Evolutionary conservation across 1,140 invertebrate species (phyloP).

Genomic region (Procambarus virginalis): DNA sequence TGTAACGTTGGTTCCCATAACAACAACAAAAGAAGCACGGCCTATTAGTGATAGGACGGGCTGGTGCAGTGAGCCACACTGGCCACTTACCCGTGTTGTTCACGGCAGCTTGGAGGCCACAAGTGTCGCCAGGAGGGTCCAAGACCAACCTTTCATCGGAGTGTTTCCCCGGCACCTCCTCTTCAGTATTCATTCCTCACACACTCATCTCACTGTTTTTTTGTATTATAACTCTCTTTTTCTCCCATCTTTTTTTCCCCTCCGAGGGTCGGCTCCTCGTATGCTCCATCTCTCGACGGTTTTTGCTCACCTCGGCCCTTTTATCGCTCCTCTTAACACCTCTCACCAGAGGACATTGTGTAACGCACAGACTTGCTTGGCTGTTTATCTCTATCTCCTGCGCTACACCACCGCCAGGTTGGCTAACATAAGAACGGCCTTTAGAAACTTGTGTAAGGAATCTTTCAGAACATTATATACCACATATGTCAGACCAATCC

Average conservation of each 20-base stretch:
- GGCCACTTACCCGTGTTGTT: background rate
- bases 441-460: no score
- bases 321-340: background rate
- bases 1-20: no score
- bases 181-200: slow-evolving; percentile 30
- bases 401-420: no score
- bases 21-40: no score
- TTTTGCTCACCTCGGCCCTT: background rate
- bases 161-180: slow-evolving; percentile 11
- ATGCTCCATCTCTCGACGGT: background rate
- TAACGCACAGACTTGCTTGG: background rate
- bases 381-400: no score
- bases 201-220: slow-evolving; percentile 6
- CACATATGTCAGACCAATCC: no score
- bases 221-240: no score
- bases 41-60: no score
- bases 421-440: no score
- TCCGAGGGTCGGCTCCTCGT: slow-evolving; percentile 14
- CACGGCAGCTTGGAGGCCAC: background rate
- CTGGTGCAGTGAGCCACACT: no score
- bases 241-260: background rate
- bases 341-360: background rate
- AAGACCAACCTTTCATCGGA: background rate
- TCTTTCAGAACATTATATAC: no score
- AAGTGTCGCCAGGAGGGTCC: background rate